Evolutionary conservation across 1,140 invertebrate species (phyloP).

Genomic region (Gonioctena quinquepunctata): DNA sequence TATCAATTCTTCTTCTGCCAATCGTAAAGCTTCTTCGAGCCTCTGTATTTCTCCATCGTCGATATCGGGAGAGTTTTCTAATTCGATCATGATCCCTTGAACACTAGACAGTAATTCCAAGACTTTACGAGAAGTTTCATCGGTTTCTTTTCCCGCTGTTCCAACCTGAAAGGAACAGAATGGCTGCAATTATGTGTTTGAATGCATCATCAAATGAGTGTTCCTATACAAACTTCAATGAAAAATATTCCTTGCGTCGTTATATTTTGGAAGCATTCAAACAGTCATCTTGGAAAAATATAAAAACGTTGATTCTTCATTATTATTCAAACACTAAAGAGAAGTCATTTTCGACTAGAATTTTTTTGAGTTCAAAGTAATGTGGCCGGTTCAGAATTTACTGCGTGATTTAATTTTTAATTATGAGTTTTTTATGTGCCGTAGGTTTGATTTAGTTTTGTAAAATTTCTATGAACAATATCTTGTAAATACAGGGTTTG

Average conservation of each 20-base stretch:
- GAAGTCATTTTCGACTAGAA: too few species aligned
- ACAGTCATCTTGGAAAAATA: too few species aligned
- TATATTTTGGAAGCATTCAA: too few species aligned
- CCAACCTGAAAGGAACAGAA: constrained; percentile 67
- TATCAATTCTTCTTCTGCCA: constrained; percentile 75
- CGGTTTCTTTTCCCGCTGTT: constrained; percentile 79
- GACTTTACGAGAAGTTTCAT: constrained; percentile 77
- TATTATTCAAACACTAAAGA: too few species aligned
- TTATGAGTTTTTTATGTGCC: too few species aligned
- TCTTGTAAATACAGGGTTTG: too few species aligned
- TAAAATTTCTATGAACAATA: too few species aligned
- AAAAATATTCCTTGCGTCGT: neutral
- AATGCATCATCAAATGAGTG: neutral
- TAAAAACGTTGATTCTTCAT: too few species aligned
- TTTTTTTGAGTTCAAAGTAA: too few species aligned
- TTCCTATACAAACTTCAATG: neutral
- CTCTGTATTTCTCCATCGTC: constrained; percentile 70
- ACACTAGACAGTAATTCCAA: constrained; percentile 77
- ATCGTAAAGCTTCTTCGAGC: constrained; percentile 72
- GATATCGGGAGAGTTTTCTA: constrained; percentile 76
- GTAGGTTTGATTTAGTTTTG: too few species aligned
- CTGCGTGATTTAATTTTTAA: too few species aligned
- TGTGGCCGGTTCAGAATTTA: too few species aligned
- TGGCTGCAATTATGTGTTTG: neutral
- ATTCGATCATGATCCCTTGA: constrained; percentile 75